A percentile compares a stretch with the other conserved stretches of the same genome.
phyloP scores from a whole-genome alignment of 2,888 invertebrate species.

The Julus scanicus region DNA sequence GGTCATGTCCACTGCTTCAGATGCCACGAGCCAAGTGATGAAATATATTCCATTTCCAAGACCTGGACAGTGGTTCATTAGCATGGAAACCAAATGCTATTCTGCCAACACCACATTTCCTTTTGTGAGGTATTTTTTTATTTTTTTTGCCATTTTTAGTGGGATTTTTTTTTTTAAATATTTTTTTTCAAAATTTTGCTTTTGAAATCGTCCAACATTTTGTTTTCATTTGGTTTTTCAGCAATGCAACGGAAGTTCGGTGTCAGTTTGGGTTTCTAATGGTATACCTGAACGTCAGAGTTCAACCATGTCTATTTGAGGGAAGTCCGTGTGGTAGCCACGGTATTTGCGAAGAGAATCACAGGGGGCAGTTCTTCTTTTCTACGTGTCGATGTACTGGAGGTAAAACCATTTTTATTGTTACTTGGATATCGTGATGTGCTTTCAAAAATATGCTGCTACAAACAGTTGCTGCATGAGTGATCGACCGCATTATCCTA shows the following conservation, averaged over 20 bases:
- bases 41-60: conserved; percentile 68
- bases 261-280: conserved; percentile 67
- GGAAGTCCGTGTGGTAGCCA: conserved; percentile 67
- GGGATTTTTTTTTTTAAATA: no score
- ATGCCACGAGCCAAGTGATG: conserved; percentile 59
- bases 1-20: conserved; percentile 36
- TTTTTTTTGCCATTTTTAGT: not conserved
- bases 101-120: conserved; percentile 59
- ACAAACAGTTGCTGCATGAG: no score
- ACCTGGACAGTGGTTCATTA: conserved; percentile 68
- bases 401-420: conserved; percentile 60
- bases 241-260: conserved; percentile 61
- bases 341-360: conserved; percentile 69
- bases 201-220: not conserved
- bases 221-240: conserved; percentile 15
- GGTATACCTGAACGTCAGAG: conserved; percentile 67
- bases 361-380: conserved; percentile 68
- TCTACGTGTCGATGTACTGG: conserved; percentile 68
- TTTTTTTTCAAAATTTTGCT: not conserved
- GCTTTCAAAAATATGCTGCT: no score
- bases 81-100: conserved; percentile 66
- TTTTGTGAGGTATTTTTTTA: conserved; percentile 20
- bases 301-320: conserved; percentile 67
- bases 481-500: no score
- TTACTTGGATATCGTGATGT: not conserved